These are phyloP conservation scores for Chouioia cunea DNA, from an alignment of 2,888 invertebrate species.

Conservation along the genomic window DNA sequence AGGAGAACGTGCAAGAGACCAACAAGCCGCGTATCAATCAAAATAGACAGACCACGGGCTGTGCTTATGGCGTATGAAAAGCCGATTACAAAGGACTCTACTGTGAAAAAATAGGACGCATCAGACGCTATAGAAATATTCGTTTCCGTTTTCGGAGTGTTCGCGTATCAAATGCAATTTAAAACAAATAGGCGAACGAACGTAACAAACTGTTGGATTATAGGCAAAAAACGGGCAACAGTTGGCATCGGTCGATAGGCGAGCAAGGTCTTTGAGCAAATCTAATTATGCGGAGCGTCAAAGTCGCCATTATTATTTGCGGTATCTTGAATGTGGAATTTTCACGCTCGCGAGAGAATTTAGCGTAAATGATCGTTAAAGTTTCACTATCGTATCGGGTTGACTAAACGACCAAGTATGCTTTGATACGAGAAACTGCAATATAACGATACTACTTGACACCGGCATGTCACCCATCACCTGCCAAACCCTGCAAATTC, in stretches of 20 bases:
- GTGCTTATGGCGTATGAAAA: too few species aligned
- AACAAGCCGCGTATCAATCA: conserved; percentile 23
- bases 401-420: conserved; percentile 48
- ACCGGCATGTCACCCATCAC: conserved; percentile 52
- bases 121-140: too few species aligned
- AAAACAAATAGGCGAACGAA: too few species aligned
- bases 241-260: too few species aligned
- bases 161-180: too few species aligned
- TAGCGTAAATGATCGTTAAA: conserved; percentile 30
- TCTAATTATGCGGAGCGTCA: conserved; percentile 3
- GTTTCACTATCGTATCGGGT: conserved; percentile 33
- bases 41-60: conserved; percentile 23
- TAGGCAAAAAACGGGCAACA: too few species aligned
- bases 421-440: conserved; percentile 60
- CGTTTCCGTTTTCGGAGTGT: too few species aligned
- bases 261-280: neutral
- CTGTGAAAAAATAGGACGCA: too few species aligned
- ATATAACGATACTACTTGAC: conserved; percentile 59
- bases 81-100: too few species aligned
- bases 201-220: too few species aligned
- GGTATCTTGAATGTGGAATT: conserved; percentile 27
- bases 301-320: conserved; percentile 11
- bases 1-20: neutral
- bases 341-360: conserved; percentile 26
- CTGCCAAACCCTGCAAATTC: conserved; percentile 49